Percentiles rank a stretch among this genome's conserved stretches.
Evolutionary conservation across 2,113 vertebrate genomes (phyloP).

Genomic region (Eolophus roseicapilla): DNA sequence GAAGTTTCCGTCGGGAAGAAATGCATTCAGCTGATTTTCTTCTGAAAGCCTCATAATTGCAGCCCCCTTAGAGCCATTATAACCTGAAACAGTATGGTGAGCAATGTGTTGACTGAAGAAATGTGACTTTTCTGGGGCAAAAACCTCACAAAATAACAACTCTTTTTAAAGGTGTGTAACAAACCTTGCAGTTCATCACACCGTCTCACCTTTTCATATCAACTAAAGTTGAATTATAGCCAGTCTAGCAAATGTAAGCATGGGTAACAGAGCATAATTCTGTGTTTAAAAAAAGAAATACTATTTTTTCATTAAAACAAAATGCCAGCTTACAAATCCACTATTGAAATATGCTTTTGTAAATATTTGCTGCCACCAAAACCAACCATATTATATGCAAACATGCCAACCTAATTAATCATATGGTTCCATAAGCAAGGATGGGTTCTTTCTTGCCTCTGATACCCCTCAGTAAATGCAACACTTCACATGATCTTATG

Average conservation of each 20-base stretch:
- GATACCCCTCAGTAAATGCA: background rate
- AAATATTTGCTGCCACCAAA: background rate
- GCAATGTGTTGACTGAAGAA: background rate
- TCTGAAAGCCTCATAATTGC: background rate
- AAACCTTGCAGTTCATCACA: background rate
- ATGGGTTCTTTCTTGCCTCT: background rate
- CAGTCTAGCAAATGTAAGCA: background rate
- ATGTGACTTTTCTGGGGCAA: background rate
- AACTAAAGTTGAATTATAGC: background rate
- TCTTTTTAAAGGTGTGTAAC: background rate
- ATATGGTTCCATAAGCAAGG: background rate
- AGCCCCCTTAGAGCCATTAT: background rate
- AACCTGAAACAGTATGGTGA: background rate
- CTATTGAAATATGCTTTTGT: background rate
- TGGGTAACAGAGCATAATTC: background rate
- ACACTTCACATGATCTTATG: background rate
- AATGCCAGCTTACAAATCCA: background rate
- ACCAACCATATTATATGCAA: background rate
- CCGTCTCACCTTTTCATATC: background rate
- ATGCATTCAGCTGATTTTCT: background rate
- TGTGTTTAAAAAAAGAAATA: background rate
- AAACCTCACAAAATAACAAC: rapidly evolving
- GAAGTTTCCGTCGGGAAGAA: too few species aligned
- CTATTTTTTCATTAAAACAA: background rate
- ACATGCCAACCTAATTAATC: background rate